Evolutionary conservation across 2,888 invertebrate species (phyloP).

Genomic region (Ennomos quercinarius): DNA sequence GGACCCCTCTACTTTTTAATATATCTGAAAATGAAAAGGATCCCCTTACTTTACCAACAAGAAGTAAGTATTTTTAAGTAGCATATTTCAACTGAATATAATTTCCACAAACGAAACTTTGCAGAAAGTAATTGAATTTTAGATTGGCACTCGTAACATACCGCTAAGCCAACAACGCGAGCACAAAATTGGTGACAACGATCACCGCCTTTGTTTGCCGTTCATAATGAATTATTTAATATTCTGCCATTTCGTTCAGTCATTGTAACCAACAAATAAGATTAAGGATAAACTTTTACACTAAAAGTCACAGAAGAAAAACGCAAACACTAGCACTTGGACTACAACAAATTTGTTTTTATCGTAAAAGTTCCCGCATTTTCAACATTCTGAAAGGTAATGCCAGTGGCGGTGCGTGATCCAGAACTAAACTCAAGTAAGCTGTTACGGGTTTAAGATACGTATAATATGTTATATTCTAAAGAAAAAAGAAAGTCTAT

Average conservation of each 20-base stretch:
- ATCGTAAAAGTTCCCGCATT: conserved; percentile 77
- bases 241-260: conserved; percentile 48
- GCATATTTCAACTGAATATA: conserved; percentile 14
- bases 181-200: conserved; percentile 30
- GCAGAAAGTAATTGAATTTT: conserved; percentile 35
- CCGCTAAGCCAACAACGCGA: conserved; percentile 28
- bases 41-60: neutral
- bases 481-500: no score
- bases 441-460: no score
- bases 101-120: conserved; percentile 29
- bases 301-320: conserved; percentile 62
- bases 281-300: conserved; percentile 66
- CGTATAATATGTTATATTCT: no score
- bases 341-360: conserved; percentile 78
- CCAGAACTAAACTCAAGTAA: no score
- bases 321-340: conserved; percentile 63
- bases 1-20: no score
- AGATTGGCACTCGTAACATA: conserved; percentile 34
- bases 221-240: conserved; percentile 51
- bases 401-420: conserved; percentile 45
- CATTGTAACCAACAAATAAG: conserved; percentile 63
- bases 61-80: conserved; percentile 5
- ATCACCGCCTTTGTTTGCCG: conserved; percentile 46
- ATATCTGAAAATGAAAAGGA: no score
- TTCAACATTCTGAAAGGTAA: conserved; percentile 61